Evolutionary conservation across 2,888 invertebrate species (phyloP).

Genomic region (Scaptomyza caliginosa): DNA sequence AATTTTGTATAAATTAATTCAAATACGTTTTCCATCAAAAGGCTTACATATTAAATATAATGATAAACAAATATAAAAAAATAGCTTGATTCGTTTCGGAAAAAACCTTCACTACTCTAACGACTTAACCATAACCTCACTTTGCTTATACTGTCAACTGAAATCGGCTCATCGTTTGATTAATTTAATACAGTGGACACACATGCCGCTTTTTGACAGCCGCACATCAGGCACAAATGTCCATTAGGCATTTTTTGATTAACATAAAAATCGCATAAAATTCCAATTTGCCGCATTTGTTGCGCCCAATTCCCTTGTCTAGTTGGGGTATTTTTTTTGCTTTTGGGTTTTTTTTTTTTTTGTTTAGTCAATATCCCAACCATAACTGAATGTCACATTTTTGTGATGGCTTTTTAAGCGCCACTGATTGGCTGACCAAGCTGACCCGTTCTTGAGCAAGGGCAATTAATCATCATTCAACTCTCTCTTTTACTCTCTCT

Average conservation of each 20-base stretch:
- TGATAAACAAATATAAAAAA: slow-evolving; percentile 11
- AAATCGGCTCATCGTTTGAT: slow-evolving; percentile 29
- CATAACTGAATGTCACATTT: slow-evolving; percentile 60
- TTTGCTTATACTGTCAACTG: not conserved
- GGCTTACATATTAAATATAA: slow-evolving; percentile 70
- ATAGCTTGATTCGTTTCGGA: not conserved
- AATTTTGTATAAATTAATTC: slow-evolving; percentile 66
- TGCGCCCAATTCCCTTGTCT: slow-evolving; percentile 53
- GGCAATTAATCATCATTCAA: slow-evolving; percentile 55
- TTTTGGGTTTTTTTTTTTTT: not conserved
- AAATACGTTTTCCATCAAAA: slow-evolving; percentile 66
- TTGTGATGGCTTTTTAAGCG: slow-evolving; percentile 69
- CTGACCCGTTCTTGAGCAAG: not conserved
- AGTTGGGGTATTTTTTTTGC: slow-evolving; percentile 8
- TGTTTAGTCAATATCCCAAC: slow-evolving; percentile 8
- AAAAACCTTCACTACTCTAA: not conserved
- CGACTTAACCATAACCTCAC: not conserved
- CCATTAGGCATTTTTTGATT: slow-evolving; percentile 57
- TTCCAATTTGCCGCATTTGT: slow-evolving; percentile 81
- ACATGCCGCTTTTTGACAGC: slow-evolving; percentile 31
- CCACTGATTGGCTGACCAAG: slow-evolving; percentile 37
- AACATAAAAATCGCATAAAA: slow-evolving; percentile 82
- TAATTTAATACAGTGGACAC: slow-evolving; percentile 31
- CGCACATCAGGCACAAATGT: slow-evolving; percentile 36
- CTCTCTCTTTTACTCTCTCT: slow-evolving; percentile 22